A percentile compares a stretch with the other conserved stretches of the same genome.
phyloP scores from a whole-genome alignment of 2,797 vertebrate genomes.

The Leuciscus waleckii region DNA sequence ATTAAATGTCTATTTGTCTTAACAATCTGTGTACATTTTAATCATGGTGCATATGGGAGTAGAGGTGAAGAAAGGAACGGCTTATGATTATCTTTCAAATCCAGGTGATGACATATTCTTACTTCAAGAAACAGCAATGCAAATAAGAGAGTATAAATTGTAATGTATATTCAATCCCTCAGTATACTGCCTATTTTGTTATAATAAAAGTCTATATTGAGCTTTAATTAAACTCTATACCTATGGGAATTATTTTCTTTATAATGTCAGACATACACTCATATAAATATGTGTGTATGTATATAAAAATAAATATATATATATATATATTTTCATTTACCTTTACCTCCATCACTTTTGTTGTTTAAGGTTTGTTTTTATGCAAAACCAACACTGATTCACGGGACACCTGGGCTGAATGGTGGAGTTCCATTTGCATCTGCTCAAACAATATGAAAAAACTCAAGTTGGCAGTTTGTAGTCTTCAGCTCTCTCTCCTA shows the following conservation, averaged over 20 bases:
- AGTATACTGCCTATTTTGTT: constrained; percentile 99
- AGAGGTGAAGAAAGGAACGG: constrained; percentile 44
- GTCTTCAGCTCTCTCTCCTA: constrained; percentile 73
- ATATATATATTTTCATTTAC: constrained; percentile 79
- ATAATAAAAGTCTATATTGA: constrained; percentile 94
- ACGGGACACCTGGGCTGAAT: constrained; percentile 27
- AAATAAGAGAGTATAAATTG: constrained; percentile 78
- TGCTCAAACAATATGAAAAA: constrained; percentile 49
- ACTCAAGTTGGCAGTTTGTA: constrained; percentile 69
- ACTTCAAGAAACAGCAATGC: constrained; percentile 80
- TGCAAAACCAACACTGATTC: constrained; percentile 42
- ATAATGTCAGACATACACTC: constrained; percentile 81
- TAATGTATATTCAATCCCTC: constrained; percentile 96
- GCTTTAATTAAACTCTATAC: constrained; percentile 88
- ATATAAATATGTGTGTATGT: constrained; percentile 68
- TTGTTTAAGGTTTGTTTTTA: constrained; percentile 65
- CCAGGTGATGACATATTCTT: constrained; percentile 74
- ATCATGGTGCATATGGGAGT: constrained; percentile 63
- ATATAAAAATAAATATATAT: constrained; percentile 77
- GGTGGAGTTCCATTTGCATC: constrained; percentile 27
- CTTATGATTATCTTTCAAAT: constrained; percentile 46
- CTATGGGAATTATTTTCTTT: constrained; percentile 85
- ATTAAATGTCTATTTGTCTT: constrained; percentile 62
- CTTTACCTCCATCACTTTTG: constrained; percentile 78
- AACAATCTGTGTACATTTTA: constrained; percentile 68